These are phyloP conservation scores for Psephotus haematonotus DNA, from an alignment of 2,113 vertebrate genomes.

Conservation along the genomic window DNA sequence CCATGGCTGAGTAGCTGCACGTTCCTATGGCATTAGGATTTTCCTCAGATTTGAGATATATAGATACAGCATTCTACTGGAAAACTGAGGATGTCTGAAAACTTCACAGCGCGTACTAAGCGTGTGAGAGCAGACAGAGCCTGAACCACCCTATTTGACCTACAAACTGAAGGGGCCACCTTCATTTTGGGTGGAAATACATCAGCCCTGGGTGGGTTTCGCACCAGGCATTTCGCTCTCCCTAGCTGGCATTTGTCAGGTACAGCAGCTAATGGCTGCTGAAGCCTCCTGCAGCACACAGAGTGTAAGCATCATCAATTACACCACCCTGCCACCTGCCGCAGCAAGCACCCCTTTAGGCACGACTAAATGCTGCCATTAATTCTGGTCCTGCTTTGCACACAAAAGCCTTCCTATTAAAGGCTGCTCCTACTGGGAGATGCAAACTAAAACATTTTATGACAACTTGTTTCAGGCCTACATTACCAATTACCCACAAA, in stretches of 20 bases:
- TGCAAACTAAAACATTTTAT: conserved; percentile 40
- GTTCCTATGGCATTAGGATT: fast-evolving
- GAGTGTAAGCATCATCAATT: not conserved
- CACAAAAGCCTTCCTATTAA: conserved; percentile 30
- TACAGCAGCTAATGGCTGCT: not conserved
- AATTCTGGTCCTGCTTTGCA: conserved; percentile 5
- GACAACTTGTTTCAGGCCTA: conserved; percentile 38
- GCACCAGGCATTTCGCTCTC: not conserved
- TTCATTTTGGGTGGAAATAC: not conserved
- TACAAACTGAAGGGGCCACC: not conserved
- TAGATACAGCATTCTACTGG: not conserved
- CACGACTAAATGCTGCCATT: conserved; percentile 13
- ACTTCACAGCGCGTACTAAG: not conserved
- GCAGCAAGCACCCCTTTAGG: not conserved
- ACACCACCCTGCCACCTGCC: not conserved
- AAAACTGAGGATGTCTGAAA: not conserved
- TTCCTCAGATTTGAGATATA: not conserved
- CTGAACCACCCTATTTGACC: not conserved
- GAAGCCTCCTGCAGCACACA: not conserved
- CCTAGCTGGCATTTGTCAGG: not conserved
- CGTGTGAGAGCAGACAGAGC: fast-evolving
- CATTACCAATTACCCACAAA: conserved; percentile 37
- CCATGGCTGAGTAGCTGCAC: fast-evolving
- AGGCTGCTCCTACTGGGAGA: conserved; percentile 28
- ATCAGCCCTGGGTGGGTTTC: not conserved